phyloP scores from a whole-genome alignment of 2,888 invertebrate genomes.

The Exocentrus adspersus region DNA sequence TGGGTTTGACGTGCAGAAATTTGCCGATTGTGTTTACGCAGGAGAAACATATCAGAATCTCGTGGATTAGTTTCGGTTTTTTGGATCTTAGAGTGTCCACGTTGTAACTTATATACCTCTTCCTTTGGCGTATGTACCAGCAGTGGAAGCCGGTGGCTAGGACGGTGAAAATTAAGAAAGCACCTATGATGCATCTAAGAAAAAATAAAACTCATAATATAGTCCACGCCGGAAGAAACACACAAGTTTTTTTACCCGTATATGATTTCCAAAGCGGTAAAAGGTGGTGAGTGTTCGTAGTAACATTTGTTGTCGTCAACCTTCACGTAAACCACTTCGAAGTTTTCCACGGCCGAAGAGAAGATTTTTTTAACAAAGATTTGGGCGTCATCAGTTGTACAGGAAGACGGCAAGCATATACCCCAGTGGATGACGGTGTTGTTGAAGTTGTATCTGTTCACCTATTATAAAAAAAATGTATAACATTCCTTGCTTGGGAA shows the following conservation, averaged over 20 bases:
- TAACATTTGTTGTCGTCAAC: conserved; percentile 51
- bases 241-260: conserved; percentile 60
- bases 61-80: conserved; percentile 38
- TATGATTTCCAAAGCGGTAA: conserved; percentile 59
- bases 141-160: conserved; percentile 53
- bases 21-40: conserved; percentile 70
- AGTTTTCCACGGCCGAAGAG: conserved; percentile 44
- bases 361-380: conserved; percentile 63
- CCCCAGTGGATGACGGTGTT: conserved; percentile 68
- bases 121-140: conserved; percentile 45
- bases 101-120: conserved; percentile 44
- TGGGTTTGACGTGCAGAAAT: conserved; percentile 69
- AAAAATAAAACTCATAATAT: not conserved
- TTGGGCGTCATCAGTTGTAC: conserved; percentile 66
- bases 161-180: conserved; percentile 49
- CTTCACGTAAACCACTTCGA: conserved; percentile 44
- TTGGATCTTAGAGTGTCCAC: conserved; percentile 38
- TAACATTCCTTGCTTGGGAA: not conserved
- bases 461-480: conserved; percentile 39
- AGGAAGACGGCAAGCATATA: conserved; percentile 71
- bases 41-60: conserved; percentile 67
- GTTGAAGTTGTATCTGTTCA: conserved; percentile 47
- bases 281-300: conserved; percentile 43
- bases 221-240: not conserved
- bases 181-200: conserved; percentile 48